A percentile compares a stretch with the other conserved stretches of the same genome.
Evolutionary conservation across 2,888 invertebrate species (phyloP).

Genomic region (Eupithecia subumbrata): DNA sequence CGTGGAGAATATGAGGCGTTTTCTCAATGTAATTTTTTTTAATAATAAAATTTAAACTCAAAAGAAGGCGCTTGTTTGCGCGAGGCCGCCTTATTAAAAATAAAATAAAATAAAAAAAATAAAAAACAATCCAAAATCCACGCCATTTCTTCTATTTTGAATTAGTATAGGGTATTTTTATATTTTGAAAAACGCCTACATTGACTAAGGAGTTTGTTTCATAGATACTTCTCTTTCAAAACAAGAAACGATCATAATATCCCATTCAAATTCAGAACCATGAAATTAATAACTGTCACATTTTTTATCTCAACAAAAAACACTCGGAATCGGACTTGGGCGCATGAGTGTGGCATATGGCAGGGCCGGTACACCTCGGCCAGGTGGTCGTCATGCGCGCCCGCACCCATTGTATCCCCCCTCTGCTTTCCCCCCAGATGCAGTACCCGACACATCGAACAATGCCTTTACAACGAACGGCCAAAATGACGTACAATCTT

Average conservation of each 20-base stretch:
- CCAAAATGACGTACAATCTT: conserved; percentile 20
- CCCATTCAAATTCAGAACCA: conserved; percentile 12
- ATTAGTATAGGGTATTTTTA: neutral
- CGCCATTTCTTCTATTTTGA: neutral
- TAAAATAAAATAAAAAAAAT: too few relatives aligned
- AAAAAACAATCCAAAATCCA: too few relatives aligned
- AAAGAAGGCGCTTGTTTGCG: neutral
- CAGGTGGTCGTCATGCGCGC: conserved; percentile 83
- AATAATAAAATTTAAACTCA: neutral
- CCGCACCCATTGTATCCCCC: conserved; percentile 76
- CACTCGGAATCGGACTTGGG: conserved; percentile 17
- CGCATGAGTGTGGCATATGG: conserved; percentile 71
- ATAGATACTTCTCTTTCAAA: neutral
- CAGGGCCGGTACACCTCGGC: conserved; percentile 76
- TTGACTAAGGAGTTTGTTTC: neutral
- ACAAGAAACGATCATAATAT: neutral
- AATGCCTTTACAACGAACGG: conserved; percentile 58
- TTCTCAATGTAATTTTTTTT: neutral
- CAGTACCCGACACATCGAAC: conserved; percentile 67
- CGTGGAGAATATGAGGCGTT: neutral
- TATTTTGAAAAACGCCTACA: neutral
- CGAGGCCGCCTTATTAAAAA: neutral
- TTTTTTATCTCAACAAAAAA: conserved; percentile 24
- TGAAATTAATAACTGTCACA: conserved; percentile 25
- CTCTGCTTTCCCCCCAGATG: conserved; percentile 49